Evolutionary conservation across 1,140 invertebrate genomes (phyloP).

Genomic region (Drosophila virilis): DNA sequence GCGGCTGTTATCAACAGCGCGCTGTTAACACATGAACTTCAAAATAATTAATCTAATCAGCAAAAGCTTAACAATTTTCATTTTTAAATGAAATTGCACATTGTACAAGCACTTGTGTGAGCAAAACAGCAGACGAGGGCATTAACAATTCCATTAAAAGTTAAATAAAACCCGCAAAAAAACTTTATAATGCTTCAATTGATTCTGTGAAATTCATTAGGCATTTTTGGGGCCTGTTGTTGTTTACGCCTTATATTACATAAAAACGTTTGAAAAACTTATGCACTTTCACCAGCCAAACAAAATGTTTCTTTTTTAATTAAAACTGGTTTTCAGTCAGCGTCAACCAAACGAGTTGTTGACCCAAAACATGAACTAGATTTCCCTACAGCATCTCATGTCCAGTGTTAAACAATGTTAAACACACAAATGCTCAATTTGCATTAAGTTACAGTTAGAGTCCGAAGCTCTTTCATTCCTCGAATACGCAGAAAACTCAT

Average conservation of each 20-base stretch:
- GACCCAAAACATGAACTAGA: slow-evolving; percentile 77
- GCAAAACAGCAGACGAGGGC: slow-evolving; percentile 7
- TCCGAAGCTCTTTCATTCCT: slow-evolving; percentile 25
- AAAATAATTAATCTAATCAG: slow-evolving; percentile 67
- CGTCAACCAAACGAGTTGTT: slow-evolving; percentile 45
- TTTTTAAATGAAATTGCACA: slow-evolving; percentile 14
- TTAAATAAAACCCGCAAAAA: slow-evolving; percentile 38
- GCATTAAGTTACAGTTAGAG: slow-evolving; percentile 55
- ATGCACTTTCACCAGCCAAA: slow-evolving; percentile 65
- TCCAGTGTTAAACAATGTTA: slow-evolving; percentile 15
- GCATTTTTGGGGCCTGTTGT: slow-evolving; percentile 1
- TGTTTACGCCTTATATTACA: slow-evolving; percentile 58
- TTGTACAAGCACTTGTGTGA: background rate
- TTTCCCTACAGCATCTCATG: slow-evolving; percentile 60
- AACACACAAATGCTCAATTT: slow-evolving; percentile 43
- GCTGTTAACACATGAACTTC: slow-evolving; percentile 61
- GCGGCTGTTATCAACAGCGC: slow-evolving; percentile 6
- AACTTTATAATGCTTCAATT: slow-evolving; percentile 39
- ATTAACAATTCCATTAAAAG: slow-evolving; percentile 37
- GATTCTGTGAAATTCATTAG: slow-evolving; percentile 55
- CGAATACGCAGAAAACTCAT: slow-evolving; percentile 73
- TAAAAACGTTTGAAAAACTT: slow-evolving; percentile 42
- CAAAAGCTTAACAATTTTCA: background rate
- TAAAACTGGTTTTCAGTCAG: slow-evolving; percentile 68
- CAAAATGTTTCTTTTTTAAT: slow-evolving; percentile 66